Evolutionary conservation across 2,888 invertebrate genomes (phyloP), one percentile per base, ranked within the genome.

Genomic region (Vannuccia rotundouncinata): DNA sequence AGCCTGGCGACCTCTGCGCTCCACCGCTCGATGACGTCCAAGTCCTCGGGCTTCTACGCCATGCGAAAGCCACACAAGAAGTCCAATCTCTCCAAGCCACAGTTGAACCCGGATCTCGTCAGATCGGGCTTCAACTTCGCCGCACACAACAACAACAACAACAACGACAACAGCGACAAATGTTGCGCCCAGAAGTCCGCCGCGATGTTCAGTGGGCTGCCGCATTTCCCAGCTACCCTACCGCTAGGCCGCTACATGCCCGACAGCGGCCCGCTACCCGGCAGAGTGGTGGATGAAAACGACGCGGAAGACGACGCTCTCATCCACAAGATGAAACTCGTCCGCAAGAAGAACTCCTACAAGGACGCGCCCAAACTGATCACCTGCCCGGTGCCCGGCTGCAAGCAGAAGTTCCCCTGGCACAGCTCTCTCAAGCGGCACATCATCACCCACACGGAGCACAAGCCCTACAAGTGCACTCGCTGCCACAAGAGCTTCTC

Each of bases 371-470:
- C 96, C 0, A 95, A 96, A 87, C 91, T 95, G 29, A 94, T 96
- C 0, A 92, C 92, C 76, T 97, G 97, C 85, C 95, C 95, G 0
- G 95, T 85, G 82, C 75, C 82, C 13, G 83, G 94, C 85, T 97
- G 97, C 88, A 92, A 93, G 84, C 91, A 96, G 60, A 94, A 94
- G 86, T 97, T 97, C 88, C 96, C 97, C 0, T 97, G 97, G 97
- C 93, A 94, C 0, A 95, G 95, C 30, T 96, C 95, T 0, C 90
- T 97, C 29, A 92, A 95, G n/a, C 91, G 97, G 10, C 97, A 97
- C 87, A 93, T 97, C 89, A 84, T 95, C 1, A 97, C 97, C 0
- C 97, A 97, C 87, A 97, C 96, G 0, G 95, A 90, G 0, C 95
- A 96, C 86, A 97, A 97, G 86, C 97, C 97, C 0, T 97, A 93